Conservation (phyloP, 1,140 invertebrate genomes). For the Macrobrachium nipponense region DNA sequence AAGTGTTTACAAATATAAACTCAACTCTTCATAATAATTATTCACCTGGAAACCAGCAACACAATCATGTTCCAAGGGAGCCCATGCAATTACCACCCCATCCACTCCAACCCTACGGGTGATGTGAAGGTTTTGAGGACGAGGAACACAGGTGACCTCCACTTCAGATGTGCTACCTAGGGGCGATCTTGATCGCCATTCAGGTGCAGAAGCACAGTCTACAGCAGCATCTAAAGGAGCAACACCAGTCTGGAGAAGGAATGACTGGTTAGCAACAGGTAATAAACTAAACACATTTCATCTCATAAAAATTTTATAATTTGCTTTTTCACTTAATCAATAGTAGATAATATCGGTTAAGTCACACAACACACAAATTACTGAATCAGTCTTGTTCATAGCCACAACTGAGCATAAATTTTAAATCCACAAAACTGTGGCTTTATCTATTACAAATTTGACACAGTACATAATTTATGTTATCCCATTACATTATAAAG, state of each 20-base stretch:
- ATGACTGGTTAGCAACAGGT: not conserved
- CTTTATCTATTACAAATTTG: too few species aligned
- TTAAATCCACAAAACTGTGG: too few species aligned
- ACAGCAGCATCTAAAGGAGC: conserved; percentile 51
- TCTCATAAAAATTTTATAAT: too few species aligned
- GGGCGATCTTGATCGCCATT: conserved; percentile 35
- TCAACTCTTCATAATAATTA: not conserved
- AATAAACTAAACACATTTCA: not conserved
- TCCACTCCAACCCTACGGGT: conserved; percentile 59
- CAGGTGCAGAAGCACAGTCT: conserved; percentile 52
- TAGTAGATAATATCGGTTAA: too few species aligned
- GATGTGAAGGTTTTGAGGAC: conserved; percentile 51
- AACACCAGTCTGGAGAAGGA: conserved; percentile 41
- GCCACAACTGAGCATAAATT: too few species aligned
- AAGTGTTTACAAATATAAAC: not conserved
- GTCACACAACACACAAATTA: too few species aligned
- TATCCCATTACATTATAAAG: too few species aligned
- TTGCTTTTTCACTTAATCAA: too few species aligned
- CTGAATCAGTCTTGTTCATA: too few species aligned
- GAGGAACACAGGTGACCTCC: conserved; percentile 54
- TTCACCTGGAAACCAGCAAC: conserved; percentile 59
- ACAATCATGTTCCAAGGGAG: conserved; percentile 57
- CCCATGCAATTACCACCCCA: conserved; percentile 62
- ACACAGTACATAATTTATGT: too few species aligned
- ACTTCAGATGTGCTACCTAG: conserved; percentile 30